Conservation (phyloP, 2,113 vertebrate genomes). For the Salminus brasiliensis region DNA sequence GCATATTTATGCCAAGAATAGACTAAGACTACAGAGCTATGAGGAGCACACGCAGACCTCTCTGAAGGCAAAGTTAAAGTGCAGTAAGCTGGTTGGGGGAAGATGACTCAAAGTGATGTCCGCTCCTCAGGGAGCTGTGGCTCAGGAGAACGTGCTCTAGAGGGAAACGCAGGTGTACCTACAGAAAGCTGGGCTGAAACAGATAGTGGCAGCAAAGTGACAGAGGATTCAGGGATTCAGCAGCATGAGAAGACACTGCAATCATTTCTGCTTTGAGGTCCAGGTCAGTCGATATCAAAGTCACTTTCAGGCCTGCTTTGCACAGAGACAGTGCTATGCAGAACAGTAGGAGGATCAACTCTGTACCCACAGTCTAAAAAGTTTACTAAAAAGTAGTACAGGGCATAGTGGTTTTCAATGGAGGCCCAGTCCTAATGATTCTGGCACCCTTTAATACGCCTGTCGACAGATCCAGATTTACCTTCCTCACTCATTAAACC, state of each 20-base stretch:
- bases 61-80: constrained; percentile 34
- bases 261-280: constrained; percentile 54
- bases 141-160: constrained; percentile 32
- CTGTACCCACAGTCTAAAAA: neutral
- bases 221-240: constrained; percentile 24
- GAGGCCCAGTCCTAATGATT: neutral
- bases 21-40: neutral
- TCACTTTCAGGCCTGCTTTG: constrained; percentile 36
- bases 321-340: neutral
- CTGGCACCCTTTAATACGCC: neutral
- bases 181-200: constrained; percentile 35
- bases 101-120: constrained; percentile 47
- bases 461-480: neutral
- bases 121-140: constrained; percentile 41
- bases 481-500: neutral
- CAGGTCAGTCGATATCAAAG: constrained; percentile 52
- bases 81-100: constrained; percentile 31
- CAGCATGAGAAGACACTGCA: constrained; percentile 21
- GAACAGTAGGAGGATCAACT: neutral
- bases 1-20: constrained; percentile 47
- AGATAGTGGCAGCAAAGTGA: neutral
- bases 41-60: constrained; percentile 18
- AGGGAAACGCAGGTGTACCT: constrained; percentile 43
- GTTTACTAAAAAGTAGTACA: neutral
- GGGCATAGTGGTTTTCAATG: neutral